Evolutionary conservation across 2,888 invertebrate genomes (phyloP).

Genomic region (Andrena chrysosceles): DNA sequence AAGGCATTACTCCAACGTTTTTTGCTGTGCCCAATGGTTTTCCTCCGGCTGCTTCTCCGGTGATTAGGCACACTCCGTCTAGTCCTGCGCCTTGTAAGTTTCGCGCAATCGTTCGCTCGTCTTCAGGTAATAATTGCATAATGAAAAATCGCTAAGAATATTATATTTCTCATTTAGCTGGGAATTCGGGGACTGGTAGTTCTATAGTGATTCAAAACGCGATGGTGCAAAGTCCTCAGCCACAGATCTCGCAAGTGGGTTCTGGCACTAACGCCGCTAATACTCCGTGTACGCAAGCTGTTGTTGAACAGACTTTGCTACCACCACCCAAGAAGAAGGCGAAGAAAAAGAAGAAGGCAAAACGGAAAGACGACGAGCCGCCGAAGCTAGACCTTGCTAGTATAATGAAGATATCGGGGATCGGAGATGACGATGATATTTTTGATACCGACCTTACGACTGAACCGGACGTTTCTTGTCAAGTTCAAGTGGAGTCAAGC

Average conservation of each 20-base stretch:
- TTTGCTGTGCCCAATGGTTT: conserved; percentile 84
- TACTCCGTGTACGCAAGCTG: conserved; percentile 75
- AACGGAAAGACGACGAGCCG: conserved; percentile 85
- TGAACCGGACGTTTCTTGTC: conserved; percentile 75
- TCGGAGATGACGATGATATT: conserved; percentile 89
- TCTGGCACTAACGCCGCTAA: conserved; percentile 73
- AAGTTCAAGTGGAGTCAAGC: conserved; percentile 73
- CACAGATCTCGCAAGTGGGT: conserved; percentile 80
- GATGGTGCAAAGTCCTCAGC: conserved; percentile 83
- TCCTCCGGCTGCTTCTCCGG: conserved; percentile 81
- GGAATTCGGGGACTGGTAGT: conserved; percentile 79
- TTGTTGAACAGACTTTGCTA: conserved; percentile 82
- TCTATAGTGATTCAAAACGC: conserved; percentile 84
- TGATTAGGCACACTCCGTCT: conserved; percentile 83
- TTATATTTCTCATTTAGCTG: conserved; percentile 66
- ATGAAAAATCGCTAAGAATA: background rate
- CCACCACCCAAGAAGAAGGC: conserved; percentile 86
- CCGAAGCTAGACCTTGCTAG: conserved; percentile 89
- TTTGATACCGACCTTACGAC: conserved; percentile 82
- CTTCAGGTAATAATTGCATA: background rate
- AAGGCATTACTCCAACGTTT: conserved; percentile 84
- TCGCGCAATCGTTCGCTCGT: background rate
- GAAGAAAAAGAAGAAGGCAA: conserved; percentile 87
- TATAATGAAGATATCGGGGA: conserved; percentile 91
- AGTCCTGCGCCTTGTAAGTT: conserved; percentile 83